These are phyloP conservation scores for Corvus cornix DNA, from an alignment of 2,113 vertebrate genomes.

Conservation along the genomic window DNA sequence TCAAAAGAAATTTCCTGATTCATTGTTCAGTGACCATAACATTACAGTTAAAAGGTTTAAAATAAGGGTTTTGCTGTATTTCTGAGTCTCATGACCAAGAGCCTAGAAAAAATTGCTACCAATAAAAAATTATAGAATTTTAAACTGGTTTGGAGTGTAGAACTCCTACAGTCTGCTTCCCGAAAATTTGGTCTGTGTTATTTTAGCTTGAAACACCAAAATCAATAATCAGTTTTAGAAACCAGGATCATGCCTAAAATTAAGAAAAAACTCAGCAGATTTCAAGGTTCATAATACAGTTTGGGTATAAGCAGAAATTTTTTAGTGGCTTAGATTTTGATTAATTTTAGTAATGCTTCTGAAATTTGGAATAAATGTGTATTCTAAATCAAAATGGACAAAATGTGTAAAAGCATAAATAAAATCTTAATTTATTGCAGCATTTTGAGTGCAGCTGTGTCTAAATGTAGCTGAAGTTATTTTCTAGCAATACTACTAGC, in stretches of 20 bases:
- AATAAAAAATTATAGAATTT: not conserved
- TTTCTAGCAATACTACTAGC: not conserved
- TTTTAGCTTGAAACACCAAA: conserved; percentile 14
- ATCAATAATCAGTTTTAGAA: not conserved
- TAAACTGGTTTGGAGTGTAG: conserved; percentile 15
- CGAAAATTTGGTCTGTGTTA: conserved; percentile 11
- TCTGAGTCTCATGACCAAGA: not conserved
- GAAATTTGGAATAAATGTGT: not conserved
- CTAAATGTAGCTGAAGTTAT: not conserved
- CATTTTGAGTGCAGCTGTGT: not conserved
- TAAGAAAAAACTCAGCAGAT: not conserved
- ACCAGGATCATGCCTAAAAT: not conserved
- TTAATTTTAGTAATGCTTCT: not conserved
- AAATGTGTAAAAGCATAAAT: not conserved
- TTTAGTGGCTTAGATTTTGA: not conserved
- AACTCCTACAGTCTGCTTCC: not conserved
- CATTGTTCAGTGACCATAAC: not conserved
- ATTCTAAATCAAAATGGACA: not conserved
- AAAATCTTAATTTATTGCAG: not conserved
- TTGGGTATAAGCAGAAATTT: not conserved
- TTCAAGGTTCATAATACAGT: not conserved
- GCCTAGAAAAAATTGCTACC: not conserved
- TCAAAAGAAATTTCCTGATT: not conserved
- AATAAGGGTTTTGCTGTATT: not conserved
- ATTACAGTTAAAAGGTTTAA: not conserved